phyloP scores from a whole-genome alignment of 2,888 invertebrate genomes.

The Andrena marginata region DNA sequence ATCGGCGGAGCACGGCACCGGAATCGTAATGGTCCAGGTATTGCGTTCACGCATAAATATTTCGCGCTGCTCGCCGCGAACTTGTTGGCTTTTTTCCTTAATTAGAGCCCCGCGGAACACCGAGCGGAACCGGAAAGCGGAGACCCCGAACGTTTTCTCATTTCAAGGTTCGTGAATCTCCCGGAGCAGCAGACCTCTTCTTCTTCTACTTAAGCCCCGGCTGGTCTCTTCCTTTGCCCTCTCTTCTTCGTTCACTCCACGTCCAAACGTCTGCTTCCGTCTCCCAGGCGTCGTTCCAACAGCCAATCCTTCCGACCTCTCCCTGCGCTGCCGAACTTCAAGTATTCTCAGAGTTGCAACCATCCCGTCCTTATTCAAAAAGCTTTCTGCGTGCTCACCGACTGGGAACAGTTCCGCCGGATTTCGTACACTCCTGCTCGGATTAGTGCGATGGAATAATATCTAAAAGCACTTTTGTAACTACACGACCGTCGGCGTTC shows the following conservation, averaged over 20 bases:
- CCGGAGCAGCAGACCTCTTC: constrained; percentile 50
- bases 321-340: constrained; percentile 65
- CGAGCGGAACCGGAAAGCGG: constrained; percentile 38
- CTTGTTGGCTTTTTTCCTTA: constrained; percentile 47
- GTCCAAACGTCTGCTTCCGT: constrained; percentile 66
- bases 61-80: constrained; percentile 40
- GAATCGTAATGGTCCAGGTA: neutral
- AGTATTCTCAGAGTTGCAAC: constrained; percentile 67
- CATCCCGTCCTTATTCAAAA: constrained; percentile 66
- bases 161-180: constrained; percentile 68
- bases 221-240: constrained; percentile 36
- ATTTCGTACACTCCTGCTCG: constrained; percentile 48
- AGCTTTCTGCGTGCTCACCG: constrained; percentile 61
- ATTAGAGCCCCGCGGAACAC: constrained; percentile 55
- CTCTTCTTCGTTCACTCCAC: constrained; percentile 35
- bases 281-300: constrained; percentile 66
- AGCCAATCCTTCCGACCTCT: constrained; percentile 74
- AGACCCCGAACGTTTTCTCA: constrained; percentile 57
- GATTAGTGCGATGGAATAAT: constrained; percentile 50
- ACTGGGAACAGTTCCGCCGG: constrained; percentile 59
- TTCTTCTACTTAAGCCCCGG: constrained; percentile 49
- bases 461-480: constrained; percentile 49
- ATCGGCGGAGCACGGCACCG: neutral
- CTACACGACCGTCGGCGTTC: constrained; percentile 29
- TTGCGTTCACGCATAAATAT: constrained; percentile 38